A percentile compares a stretch with the other conserved stretches of the same genome.
These are phyloP conservation scores for Notothenia coriiceps DNA, from an alignment of 2,113 vertebrate species.

Conservation along the genomic window DNA sequence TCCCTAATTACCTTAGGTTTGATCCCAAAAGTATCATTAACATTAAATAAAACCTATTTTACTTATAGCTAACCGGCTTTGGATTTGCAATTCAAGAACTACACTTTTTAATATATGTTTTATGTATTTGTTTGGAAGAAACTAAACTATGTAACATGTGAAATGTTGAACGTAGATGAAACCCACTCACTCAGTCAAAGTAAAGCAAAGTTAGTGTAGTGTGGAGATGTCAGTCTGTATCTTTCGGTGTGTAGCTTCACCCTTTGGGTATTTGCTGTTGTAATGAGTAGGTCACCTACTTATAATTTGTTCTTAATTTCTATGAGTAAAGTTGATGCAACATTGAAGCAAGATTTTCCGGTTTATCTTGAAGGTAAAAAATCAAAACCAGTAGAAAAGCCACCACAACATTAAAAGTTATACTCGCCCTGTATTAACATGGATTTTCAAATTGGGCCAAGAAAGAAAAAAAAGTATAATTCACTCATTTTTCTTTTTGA, in stretches of 20 bases:
- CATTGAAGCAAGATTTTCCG: too few species aligned
- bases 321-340: background rate
- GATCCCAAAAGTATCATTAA: background rate
- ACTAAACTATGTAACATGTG: too few species aligned
- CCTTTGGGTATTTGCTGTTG: background rate
- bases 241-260: conserved; percentile 3
- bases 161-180: too few species aligned
- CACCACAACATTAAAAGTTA: background rate
- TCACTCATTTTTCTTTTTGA: background rate
- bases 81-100: too few species aligned
- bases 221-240: background rate
- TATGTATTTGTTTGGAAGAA: too few species aligned
- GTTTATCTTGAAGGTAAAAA: too few species aligned
- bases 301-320: conserved; percentile 14
- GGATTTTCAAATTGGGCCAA: background rate
- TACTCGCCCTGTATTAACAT: background rate
- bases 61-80: background rate
- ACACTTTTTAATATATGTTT: too few species aligned
- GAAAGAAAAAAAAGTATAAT: background rate
- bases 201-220: too few species aligned
- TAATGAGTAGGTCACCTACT: conserved; percentile 19
- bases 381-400: background rate
- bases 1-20: background rate
- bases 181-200: too few species aligned
- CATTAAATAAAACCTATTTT: background rate